Conservation (phyloP, 2,113 vertebrate genomes). For the Vulpes ferrilata region DNA sequence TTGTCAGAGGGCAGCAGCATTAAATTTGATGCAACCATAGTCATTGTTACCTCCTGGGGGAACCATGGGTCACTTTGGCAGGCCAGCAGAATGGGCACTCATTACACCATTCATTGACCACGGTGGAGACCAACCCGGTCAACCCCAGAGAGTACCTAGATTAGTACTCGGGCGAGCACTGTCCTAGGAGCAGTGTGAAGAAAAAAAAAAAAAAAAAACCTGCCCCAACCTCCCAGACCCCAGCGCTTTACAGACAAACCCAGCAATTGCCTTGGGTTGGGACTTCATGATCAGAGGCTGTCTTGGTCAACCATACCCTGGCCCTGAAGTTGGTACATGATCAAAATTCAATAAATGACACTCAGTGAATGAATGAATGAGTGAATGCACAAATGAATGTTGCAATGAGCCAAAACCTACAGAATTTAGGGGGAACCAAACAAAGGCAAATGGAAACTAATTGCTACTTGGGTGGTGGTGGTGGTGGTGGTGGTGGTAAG, state of each 20-base stretch:
- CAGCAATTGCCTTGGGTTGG: neutral
- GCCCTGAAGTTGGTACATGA: rapidly evolving
- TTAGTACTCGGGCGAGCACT: neutral
- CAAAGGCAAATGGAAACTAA: neutral
- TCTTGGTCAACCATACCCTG: neutral
- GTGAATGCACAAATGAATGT: neutral
- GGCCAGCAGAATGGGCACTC: neutral
- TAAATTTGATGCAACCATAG: neutral
- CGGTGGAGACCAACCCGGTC: neutral
- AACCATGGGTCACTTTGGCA: neutral
- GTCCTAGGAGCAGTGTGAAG: neutral
- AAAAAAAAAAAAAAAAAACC: neutral
- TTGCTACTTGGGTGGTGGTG: too few species aligned
- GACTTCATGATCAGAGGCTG: neutral
- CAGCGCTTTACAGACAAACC: neutral
- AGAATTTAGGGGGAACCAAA: neutral
- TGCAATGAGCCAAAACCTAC: neutral
- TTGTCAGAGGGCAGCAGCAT: neutral
- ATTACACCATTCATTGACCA: neutral
- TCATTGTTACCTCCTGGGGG: neutral
- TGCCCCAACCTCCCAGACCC: neutral
- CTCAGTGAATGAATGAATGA: neutral
- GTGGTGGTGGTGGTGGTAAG: too few species aligned
- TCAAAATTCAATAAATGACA: neutral
- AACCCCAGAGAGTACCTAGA: neutral